Evolutionary conservation across 2,797 vertebrate genomes (phyloP), one percentile per base, ranked within the genome.

Genomic region (Smutsia temminckii): DNA sequence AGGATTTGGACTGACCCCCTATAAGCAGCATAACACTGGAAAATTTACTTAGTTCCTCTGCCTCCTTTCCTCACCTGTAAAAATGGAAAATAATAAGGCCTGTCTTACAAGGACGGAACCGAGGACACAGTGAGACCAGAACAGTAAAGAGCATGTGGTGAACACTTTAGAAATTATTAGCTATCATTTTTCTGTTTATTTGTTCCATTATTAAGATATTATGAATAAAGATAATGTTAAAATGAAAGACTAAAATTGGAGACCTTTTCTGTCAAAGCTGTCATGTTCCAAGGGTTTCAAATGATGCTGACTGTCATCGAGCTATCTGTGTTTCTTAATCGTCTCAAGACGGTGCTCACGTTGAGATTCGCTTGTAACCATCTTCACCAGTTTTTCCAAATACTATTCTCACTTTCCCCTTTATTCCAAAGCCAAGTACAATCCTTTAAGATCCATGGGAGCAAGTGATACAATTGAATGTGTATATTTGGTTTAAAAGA

Each of bases 61-160:
- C 29, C 10, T 55, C 29, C 17, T 32, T 42, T 53, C 77, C 68
- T 87, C 34, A 8, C 51, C 23, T 61, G 29, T 32, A 46, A 32
- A 51, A 69, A 13, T 7, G 32, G 63, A 27, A 63, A 61, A 27
- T 42, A 16, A 8, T 7, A 14, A 23, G 42, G 85, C 8, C 16
- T 42, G 29, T 34, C 27, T 77, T 7, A 5, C 12, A 61, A 51
- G 40, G 42, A 68, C 9, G 2, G 5, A 61, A 29, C 8, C 6
- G 59, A 14, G 13, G 11, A n/a, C 11, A 2, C 8, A 46, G 14
- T n/a, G 25, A 74, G 78, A 4, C 2, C 34, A 29, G 46, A 37
- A 79, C 0, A 34, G 27, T 17, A 40, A 5, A 3, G 1, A 21
- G 40, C 8, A 10, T 12, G 5, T 1, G 4, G 51, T 20, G 37